phyloP scores from a whole-genome alignment of 2,888 invertebrate species.

The Adelognathus sp. region DNA sequence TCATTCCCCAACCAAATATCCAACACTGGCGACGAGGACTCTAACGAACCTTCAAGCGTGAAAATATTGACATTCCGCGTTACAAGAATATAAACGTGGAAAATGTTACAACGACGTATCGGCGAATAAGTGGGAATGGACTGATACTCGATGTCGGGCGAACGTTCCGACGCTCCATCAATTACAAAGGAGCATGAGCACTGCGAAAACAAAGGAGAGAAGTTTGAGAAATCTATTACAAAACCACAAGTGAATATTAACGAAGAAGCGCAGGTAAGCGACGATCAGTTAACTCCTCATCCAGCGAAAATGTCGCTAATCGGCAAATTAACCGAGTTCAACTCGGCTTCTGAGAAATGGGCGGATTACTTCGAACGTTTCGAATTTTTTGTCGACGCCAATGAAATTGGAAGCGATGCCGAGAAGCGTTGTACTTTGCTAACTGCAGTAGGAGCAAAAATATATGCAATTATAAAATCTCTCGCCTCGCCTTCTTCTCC shows the following conservation, averaged over 20 bases:
- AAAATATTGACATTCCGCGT: neutral
- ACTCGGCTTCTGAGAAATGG: neutral
- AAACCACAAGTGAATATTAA: neutral
- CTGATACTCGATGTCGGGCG: neutral
- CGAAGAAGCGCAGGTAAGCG: constrained; percentile 3
- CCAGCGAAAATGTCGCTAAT: neutral
- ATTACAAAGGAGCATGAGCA: neutral
- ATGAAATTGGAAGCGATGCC: neutral
- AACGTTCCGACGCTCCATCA: neutral
- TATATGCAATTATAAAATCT: constrained; percentile 36
- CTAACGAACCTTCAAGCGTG: neutral
- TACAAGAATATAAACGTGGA: neutral
- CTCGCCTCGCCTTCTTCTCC: constrained; percentile 29
- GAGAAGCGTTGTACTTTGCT: neutral
- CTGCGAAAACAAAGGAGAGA: neutral
- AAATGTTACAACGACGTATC: neutral
- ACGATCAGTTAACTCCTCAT: neutral
- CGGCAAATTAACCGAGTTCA: neutral
- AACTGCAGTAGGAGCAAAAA: constrained; percentile 8
- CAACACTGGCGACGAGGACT: neutral
- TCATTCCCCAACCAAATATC: too few relatives aligned
- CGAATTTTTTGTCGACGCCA: neutral
- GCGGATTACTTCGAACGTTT: neutral
- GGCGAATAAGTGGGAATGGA: neutral
- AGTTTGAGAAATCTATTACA: neutral